Conservation (phyloP, 2,888 invertebrate species). For the Eutolmus rufibarbis region DNA sequence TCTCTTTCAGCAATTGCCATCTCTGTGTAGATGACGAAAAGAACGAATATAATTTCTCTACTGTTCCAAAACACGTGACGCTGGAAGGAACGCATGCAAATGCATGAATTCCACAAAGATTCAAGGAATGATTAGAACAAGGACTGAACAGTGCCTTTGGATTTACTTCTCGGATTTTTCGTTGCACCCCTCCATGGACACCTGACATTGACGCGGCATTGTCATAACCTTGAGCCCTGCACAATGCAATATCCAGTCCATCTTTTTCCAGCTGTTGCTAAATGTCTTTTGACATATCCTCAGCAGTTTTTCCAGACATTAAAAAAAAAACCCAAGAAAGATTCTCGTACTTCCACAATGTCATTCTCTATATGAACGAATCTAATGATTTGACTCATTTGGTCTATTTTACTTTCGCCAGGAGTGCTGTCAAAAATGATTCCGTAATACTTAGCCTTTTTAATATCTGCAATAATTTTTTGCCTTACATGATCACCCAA, state of each 20-base stretch:
- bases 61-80: background rate
- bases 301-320: background rate
- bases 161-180: background rate
- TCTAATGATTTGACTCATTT: too few species aligned
- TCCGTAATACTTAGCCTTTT: background rate
- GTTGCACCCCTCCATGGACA: background rate
- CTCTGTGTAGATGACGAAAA: background rate
- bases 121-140: background rate
- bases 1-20: background rate
- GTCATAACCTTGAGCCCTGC: background rate
- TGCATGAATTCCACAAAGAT: background rate
- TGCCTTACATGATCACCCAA: too few species aligned
- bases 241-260: background rate
- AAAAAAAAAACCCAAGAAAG: background rate
- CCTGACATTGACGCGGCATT: too few species aligned
- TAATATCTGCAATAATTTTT: background rate
- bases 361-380: too few species aligned
- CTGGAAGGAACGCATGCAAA: background rate
- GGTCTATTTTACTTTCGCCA: background rate
- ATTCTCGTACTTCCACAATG: too few species aligned
- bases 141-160: background rate
- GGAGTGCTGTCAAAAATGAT: background rate
- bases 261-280: background rate
- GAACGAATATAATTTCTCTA: background rate
- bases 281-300: background rate